Conservation (phyloP, 2,113 vertebrate species). For the Ophthalmolycus amberensis region DNA sequence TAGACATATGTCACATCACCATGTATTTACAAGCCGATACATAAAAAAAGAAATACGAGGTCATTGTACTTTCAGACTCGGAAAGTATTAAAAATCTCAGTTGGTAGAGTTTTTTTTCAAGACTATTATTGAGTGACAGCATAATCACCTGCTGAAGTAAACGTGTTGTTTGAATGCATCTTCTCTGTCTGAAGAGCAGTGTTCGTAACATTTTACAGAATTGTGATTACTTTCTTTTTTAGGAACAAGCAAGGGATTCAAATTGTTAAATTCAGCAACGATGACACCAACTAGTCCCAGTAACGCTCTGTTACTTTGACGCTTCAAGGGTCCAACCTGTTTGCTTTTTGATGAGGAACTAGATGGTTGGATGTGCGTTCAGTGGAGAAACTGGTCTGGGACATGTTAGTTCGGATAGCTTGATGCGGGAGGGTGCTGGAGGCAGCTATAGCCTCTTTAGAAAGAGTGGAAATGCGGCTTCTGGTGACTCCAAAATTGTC, state of each 20-base stretch:
- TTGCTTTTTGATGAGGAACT: not conserved
- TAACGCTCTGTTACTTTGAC: not conserved
- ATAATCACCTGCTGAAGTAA: not conserved
- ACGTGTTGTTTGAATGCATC: constrained; percentile 1
- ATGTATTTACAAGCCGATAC: constrained; percentile 8
- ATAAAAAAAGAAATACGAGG: not conserved
- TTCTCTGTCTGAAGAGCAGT: not conserved
- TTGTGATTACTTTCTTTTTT: not conserved
- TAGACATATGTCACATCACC: not conserved
- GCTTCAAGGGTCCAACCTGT: not conserved
- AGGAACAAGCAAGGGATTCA: not conserved
- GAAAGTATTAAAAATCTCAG: not conserved
- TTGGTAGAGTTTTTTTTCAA: not conserved
- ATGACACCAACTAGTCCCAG: not conserved
- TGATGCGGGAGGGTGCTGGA: not conserved
- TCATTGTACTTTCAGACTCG: not conserved
- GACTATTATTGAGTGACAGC: not conserved
- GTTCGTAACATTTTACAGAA: not conserved
- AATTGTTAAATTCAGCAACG: not conserved
- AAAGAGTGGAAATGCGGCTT: not conserved
- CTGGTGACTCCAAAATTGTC: not conserved
- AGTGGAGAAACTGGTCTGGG: not conserved
- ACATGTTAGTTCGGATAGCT: not conserved
- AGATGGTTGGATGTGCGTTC: not conserved
- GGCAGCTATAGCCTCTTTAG: not conserved